A percentile compares a stretch with the other conserved stretches of the same genome.
Conservation (phyloP, 2,888 invertebrate genomes). For the Eupithecia centaureata region DNA sequence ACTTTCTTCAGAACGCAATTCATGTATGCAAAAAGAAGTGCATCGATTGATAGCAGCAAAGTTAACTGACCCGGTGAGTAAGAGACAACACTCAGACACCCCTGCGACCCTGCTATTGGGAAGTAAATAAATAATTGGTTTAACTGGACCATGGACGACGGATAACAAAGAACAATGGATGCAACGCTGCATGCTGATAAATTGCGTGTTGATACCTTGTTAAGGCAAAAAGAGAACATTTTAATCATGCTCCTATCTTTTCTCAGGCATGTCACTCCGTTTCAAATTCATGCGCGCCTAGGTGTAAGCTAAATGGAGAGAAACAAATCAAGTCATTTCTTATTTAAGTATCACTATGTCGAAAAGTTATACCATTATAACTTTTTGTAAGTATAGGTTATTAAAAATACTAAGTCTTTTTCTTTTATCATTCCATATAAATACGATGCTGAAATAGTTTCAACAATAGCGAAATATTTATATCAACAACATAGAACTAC, state of each 20-base stretch:
- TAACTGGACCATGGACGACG: constrained; percentile 44
- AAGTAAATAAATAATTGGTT: constrained; percentile 56
- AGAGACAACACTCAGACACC: constrained; percentile 62
- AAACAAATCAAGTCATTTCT: background rate
- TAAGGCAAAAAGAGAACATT: background rate
- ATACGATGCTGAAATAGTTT: background rate
- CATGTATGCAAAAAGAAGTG: constrained; percentile 24
- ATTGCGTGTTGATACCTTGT: background rate
- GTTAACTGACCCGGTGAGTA: constrained; percentile 69
- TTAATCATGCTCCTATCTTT: background rate
- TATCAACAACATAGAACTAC: background rate
- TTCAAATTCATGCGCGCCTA: background rate
- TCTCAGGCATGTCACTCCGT: background rate
- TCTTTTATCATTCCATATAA: background rate
- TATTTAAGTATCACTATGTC: no score
- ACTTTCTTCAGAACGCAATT: constrained; percentile 7
- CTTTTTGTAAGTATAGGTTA: no score
- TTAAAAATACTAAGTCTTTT: background rate
- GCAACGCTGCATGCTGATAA: background rate
- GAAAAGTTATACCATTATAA: no score
- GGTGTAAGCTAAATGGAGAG: background rate
- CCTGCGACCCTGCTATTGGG: constrained; percentile 50
- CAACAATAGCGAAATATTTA: background rate
- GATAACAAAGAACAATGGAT: constrained; percentile 51
- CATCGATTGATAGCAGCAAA: constrained; percentile 51